Percentiles rank a stretch among this genome's conserved stretches.
Evolutionary conservation across 53 echinoderm and acorn worm species (phyloP).

Genomic region (Actinopyga echinites): DNA sequence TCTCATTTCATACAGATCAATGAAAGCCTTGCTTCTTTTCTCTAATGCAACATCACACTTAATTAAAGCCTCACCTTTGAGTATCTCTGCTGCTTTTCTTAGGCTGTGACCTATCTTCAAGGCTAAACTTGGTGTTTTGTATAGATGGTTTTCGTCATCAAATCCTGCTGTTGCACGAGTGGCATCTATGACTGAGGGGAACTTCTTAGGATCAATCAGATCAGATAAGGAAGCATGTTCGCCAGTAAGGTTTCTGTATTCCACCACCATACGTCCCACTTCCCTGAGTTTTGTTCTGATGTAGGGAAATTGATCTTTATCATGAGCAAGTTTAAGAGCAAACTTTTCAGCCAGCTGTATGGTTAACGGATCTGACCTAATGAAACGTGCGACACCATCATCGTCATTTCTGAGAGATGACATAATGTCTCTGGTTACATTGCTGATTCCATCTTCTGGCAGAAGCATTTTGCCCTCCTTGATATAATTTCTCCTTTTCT

Average conservation of each 20-base stretch:
- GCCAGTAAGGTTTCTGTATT: slow-evolving; percentile 9
- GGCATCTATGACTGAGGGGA: slow-evolving; percentile 20
- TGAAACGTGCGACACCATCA: slow-evolving; percentile 14
- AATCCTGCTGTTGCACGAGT: slow-evolving; percentile 25
- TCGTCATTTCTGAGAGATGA: slow-evolving; percentile 23
- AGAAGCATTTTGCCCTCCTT: slow-evolving; percentile 22
- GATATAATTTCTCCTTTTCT: slow-evolving; percentile 13
- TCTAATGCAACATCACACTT: slow-evolving; percentile 15
- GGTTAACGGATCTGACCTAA: slow-evolving; percentile 52
- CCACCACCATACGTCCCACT: background rate
- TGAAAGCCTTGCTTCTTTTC: slow-evolving; percentile 6
- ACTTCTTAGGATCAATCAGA: slow-evolving; percentile 37
- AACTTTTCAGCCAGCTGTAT: slow-evolving; percentile 60
- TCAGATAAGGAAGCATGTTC: slow-evolving; percentile 3
- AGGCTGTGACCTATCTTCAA: slow-evolving; percentile 49
- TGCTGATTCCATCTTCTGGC: background rate
- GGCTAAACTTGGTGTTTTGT: slow-evolving; percentile 33
- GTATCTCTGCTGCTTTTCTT: slow-evolving; percentile 39
- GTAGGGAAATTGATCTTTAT: slow-evolving; percentile 12
- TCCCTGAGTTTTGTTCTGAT: slow-evolving; percentile 35
- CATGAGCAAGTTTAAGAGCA: slow-evolving; percentile 26
- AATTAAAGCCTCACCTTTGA: slow-evolving; percentile 28
- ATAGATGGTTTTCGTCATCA: slow-evolving; percentile 5
- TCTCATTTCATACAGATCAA: background rate
- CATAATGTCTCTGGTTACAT: slow-evolving; percentile 18